Evolutionary conservation across 2,888 invertebrate genomes (phyloP), one percentile per base, ranked within the genome.

Genomic region (Saturnia pavonia): DNA sequence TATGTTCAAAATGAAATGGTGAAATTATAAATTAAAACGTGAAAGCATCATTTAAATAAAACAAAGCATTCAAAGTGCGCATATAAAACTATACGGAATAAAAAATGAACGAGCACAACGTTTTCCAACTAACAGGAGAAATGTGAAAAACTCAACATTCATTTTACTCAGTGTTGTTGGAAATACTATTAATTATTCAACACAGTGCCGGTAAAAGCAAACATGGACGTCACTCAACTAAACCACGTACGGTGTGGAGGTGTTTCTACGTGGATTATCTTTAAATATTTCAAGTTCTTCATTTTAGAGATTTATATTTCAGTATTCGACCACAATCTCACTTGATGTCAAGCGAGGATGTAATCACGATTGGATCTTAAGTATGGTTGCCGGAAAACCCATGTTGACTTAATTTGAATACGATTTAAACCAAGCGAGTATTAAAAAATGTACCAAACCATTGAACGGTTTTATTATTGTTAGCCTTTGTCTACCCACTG

Each of bases 151-250:
- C 14, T 60, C 57, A 6, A 27, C 22, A 54, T 54, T 11, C 57
- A 60, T 60, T 60, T 60, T 60, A 60, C 57, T 60, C 25, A 27
- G 57, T 25, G 25, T 12, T 60, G 27, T 60, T 27, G 25, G 27
- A 60, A 27, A 60, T 19, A 2, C 25, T 25, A 60, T 60, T 27
- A 60, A 60, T 60, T 60, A 60, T 60, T 60, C 57, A 60, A 60
- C 57, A 60, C 57, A 25, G 57, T 27, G 27, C 27, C 57, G 57
- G 57, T 60, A 60, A 27, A 60, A 60, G 57, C 57, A 27, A 60
- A 60, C 19, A 14, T 27, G 57, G 4, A 60, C 57, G 57, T 60
- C 25, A 60, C 14, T 60, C 57, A 27, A 3, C 12, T 14, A 6
- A 60, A 60, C 27, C 57, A 27, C n/a, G 54, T 1, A 54, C 22